phyloP scores from a whole-genome alignment of 2,113 vertebrate species.

The Deroptyus accipitrinus region DNA sequence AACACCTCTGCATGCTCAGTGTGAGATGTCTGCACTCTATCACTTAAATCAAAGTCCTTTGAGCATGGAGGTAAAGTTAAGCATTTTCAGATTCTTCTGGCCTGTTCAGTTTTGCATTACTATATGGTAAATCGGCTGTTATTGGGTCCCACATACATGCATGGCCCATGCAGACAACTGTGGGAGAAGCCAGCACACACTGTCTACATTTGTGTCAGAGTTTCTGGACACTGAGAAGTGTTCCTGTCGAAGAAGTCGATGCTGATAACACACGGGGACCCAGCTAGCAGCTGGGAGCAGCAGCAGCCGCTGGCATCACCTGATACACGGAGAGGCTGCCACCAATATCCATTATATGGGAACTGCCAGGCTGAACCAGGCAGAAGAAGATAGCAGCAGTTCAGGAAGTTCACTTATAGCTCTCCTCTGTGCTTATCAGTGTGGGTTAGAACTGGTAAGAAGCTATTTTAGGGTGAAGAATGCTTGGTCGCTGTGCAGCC shows the following conservation, averaged over 20 bases:
- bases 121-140: not conserved
- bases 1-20: not conserved
- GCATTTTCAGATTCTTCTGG: not conserved
- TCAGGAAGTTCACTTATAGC: not conserved
- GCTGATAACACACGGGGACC: fast-evolving
- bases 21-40: not conserved
- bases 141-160: fast-evolving
- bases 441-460: not conserved
- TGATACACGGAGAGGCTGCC: no score
- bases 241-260: not conserved
- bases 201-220: not conserved
- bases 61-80: not conserved
- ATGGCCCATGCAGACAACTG: fast-evolving
- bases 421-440: not conserved
- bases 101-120: not conserved
- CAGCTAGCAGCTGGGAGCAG: not conserved
- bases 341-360: not conserved
- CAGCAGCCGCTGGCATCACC: not conserved
- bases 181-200: not conserved
- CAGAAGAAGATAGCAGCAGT: not conserved
- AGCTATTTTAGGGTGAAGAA: not conserved
- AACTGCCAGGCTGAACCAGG: not conserved
- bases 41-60: not conserved
- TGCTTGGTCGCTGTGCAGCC: not conserved
- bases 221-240: not conserved